These are phyloP conservation scores for Sitta europaea DNA, from an alignment of 2,113 vertebrate species.

Conservation along the genomic window DNA sequence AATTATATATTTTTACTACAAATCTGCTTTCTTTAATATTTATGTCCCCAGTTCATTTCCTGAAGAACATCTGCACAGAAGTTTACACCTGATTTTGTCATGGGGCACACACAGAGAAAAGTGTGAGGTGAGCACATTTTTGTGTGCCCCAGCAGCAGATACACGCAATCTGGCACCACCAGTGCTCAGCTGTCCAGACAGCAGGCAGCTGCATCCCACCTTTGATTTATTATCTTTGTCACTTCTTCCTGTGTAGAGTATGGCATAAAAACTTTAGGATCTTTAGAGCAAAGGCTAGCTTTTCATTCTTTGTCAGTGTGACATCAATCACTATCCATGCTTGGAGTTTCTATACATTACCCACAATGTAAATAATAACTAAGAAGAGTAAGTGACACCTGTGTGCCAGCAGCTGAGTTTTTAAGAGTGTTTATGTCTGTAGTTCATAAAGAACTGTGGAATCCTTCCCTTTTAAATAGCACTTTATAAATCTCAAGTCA, in stretches of 20 bases:
- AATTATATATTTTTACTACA: not conserved
- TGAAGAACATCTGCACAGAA: not conserved
- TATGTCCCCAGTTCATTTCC: not conserved
- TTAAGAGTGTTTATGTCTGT: not conserved
- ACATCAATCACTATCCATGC: not conserved
- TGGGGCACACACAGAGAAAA: not conserved
- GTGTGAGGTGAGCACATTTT: not conserved
- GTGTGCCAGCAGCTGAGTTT: not conserved
- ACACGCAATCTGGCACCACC: fast-evolving
- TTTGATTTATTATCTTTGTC: not conserved
- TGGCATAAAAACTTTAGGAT: not conserved
- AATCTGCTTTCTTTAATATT: not conserved
- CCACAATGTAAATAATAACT: not conserved
- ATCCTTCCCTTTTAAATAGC: not conserved
- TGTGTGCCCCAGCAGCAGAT: not conserved
- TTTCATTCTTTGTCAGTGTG: not conserved
- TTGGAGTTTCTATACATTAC: not conserved
- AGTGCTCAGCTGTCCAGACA: no score
- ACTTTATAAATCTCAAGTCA: not conserved
- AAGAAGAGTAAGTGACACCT: not conserved
- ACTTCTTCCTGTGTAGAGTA: not conserved
- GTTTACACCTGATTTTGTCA: not conserved
- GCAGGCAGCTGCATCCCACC: not conserved
- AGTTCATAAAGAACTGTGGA: not conserved
- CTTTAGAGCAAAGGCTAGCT: not conserved